Percentiles rank a stretch among this genome's conserved stretches.
These are phyloP conservation scores for Gallinago solitaria DNA, from an alignment of 2,797 vertebrate species.

Conservation along the genomic window DNA sequence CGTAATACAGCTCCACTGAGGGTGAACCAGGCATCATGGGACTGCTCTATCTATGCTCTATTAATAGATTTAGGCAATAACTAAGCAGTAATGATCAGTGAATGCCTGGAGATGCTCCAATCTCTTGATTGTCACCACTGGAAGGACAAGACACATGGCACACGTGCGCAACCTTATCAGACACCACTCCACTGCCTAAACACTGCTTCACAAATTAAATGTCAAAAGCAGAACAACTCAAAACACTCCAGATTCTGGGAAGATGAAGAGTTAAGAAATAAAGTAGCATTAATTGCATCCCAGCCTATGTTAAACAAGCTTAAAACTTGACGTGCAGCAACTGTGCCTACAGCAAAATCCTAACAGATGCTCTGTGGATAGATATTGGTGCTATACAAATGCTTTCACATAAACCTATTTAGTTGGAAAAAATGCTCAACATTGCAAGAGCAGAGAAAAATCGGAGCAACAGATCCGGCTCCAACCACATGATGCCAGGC, in stretches of 20 bases:
- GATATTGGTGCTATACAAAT: neutral
- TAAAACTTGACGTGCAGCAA: neutral
- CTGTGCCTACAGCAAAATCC: neutral
- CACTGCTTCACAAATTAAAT: neutral
- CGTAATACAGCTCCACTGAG: rapidly evolving
- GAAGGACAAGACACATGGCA: neutral
- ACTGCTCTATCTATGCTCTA: neutral
- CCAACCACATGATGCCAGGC: neutral
- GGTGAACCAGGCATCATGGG: rapidly evolving
- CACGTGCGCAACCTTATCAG: neutral
- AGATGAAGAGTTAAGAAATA: neutral
- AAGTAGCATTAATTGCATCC: neutral
- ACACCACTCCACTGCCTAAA: neutral
- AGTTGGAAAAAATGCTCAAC: neutral
- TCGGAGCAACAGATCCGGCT: neutral
- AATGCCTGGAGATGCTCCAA: neutral
- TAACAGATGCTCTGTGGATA: neutral
- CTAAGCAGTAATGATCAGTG: neutral
- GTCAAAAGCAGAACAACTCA: neutral
- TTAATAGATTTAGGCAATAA: neutral
- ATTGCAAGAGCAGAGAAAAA: neutral
- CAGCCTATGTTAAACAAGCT: neutral
- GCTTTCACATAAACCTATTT: neutral
- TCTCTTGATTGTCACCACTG: neutral
- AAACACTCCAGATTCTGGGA: neutral